These are phyloP conservation scores for Drosophila teissieri DNA, from an alignment of 1,140 invertebrate species.

Conservation along the genomic window DNA sequence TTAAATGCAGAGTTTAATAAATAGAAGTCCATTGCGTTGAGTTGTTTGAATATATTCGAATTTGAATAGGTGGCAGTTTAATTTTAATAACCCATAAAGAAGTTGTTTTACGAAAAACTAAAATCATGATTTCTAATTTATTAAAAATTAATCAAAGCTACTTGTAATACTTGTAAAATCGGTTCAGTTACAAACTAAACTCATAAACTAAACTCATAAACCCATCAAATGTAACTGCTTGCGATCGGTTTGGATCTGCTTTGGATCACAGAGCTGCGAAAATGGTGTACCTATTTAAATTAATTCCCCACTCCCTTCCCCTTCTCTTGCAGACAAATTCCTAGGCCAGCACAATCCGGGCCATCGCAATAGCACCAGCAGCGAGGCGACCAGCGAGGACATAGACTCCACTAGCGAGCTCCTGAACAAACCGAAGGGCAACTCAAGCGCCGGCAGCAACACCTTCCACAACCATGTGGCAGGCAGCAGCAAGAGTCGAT, in stretches of 20 bases:
- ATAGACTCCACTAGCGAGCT: slow-evolving; percentile 74
- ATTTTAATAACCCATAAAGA: no score
- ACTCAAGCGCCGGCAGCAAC: slow-evolving; percentile 4
- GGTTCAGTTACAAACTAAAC: no score
- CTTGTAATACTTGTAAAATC: no score
- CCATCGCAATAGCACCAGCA: slow-evolving; percentile 81
- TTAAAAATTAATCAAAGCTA: not conserved
- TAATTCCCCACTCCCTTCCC: not conserved
- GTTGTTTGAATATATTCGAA: no score
- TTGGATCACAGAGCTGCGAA: no score
- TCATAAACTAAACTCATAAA: no score
- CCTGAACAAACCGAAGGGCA: slow-evolving; percentile 47
- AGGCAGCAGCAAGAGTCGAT: slow-evolving; percentile 23
- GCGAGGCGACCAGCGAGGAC: slow-evolving; percentile 79
- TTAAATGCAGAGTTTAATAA: not conserved
- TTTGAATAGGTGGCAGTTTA: no score
- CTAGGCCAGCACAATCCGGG: slow-evolving; percentile 71
- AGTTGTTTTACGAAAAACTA: not conserved
- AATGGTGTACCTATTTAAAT: no score
- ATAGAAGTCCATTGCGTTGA: no score
- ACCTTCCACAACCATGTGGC: slow-evolving; percentile 12
- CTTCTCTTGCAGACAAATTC: slow-evolving; percentile 59
- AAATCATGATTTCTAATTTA: not conserved
- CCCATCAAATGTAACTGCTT: no score
- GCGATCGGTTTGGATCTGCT: no score